phyloP scores from a whole-genome alignment of 1,140 invertebrate species.

The Polyergus mexicanus region DNA sequence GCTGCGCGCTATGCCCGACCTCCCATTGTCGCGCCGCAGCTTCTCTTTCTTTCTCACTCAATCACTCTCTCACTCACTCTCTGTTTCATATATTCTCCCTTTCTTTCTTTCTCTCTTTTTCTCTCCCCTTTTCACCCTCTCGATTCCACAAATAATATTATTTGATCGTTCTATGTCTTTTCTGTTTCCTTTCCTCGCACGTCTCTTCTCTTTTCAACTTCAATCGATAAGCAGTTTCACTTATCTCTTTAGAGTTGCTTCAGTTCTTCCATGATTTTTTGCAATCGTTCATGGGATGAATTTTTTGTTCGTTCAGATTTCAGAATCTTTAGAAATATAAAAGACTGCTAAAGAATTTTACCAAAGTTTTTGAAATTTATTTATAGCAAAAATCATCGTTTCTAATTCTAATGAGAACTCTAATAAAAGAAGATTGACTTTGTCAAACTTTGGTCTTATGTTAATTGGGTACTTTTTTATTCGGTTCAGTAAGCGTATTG shows the following conservation, averaged over 20 bases:
- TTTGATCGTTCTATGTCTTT: conserved; percentile 26
- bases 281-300: background rate
- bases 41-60: conserved; percentile 50
- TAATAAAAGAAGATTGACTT: too few species aligned
- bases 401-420: background rate
- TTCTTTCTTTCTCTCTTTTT: conserved; percentile 39
- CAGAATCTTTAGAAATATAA: background rate
- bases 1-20: conserved; percentile 82
- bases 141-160: conserved; percentile 47
- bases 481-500: background rate
- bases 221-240: conserved; percentile 12
- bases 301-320: conserved; percentile 9
- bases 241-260: background rate
- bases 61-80: conserved; percentile 1
- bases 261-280: background rate
- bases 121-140: conserved; percentile 32
- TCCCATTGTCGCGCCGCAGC: conserved; percentile 82
- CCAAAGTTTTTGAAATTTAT: background rate
- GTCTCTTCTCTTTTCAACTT: background rate
- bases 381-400: background rate
- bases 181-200: conserved; percentile 53
- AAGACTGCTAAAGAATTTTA: background rate
- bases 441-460: background rate
- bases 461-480: background rate
- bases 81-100: background rate